Base-by-base conservation (phyloP, 2,113 vertebrate species). In the Cynopterus brachyotis region DNA sequence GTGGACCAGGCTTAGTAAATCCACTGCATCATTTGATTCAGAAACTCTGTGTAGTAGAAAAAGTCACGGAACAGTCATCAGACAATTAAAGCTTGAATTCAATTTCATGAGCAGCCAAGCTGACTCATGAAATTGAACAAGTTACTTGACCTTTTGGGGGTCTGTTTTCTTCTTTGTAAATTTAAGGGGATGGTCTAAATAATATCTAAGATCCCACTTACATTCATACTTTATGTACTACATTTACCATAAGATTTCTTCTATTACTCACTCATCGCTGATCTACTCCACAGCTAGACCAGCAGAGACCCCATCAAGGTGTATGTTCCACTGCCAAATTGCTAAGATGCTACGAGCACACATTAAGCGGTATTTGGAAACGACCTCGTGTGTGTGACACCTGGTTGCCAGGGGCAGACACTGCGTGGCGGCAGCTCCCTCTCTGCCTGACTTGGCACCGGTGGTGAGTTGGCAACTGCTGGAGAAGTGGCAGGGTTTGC, bases 111-210 rank as follows among this genome's bases (percentile, higher is more conserved):
- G n/a, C n/a, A n/a, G n/a, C n/a, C n/a, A n/a, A n/a, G 37, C 60
- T 64, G 60, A 80, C 15, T 81, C 16, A 7, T 42, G 53, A 26
- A 72, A n/a, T 19, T n/a, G 8, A 57, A 9, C 17, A 76, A 72
- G 26, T 69, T 40, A 42, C 37, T 67, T 60, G 45, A 55, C 15
- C 85, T 92, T 94, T 57, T 16, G 50, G 81, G 47, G 26, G 20
- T 40, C 35, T n/a, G 19, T 75, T 83, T 86, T 87, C 62, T 67
- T 95, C 79, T 81, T 85, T 91, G 40, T 79, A 80, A 81, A 91
- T 26, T 42, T 66, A 78, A 78, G 24, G 40, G 37, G 69, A 82
- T 19, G 30, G 9, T 4, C 92, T 91, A 87, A 72, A 45, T 9
- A 40, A 50, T 5, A 76, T 37, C 66, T 78, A 89, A 78, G 67